phyloP scores from a whole-genome alignment of 2,113 vertebrate species.

The Nyctereutes procyonoides region DNA sequence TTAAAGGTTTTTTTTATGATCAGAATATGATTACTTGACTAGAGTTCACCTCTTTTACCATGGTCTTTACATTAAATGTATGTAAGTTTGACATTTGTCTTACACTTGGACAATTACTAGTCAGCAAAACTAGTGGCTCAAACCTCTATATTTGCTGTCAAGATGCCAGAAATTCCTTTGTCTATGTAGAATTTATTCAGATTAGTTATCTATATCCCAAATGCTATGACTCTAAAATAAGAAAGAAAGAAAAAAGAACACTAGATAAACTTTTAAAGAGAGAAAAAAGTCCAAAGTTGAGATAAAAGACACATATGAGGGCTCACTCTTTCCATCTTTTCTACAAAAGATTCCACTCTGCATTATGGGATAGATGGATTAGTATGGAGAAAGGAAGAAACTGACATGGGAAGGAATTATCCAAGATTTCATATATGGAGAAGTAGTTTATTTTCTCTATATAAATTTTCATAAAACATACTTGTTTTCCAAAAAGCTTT shows the following conservation, averaged over 20 bases:
- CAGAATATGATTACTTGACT: not conserved
- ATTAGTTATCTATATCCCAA: not conserved
- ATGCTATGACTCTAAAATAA: not conserved
- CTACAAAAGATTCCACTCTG: not conserved
- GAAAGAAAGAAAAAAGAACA: not conserved
- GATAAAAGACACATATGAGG: not conserved
- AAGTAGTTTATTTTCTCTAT: not conserved
- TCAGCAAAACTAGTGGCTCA: not conserved
- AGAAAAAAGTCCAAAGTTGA: not conserved
- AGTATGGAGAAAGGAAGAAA: not conserved
- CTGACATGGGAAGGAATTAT: not conserved
- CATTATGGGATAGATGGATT: not conserved
- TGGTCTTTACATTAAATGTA: not conserved
- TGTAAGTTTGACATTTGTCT: not conserved
- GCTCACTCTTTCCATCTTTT: not conserved
- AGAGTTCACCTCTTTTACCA: not conserved
- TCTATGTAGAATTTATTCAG: not conserved
- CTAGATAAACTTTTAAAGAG: not conserved
- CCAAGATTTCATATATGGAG: not conserved
- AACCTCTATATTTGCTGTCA: not conserved
- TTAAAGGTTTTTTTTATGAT: not conserved
- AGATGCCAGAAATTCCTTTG: not conserved
- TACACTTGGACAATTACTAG: not conserved
- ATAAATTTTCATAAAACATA: not conserved
- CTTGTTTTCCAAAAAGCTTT: not conserved